Evolutionary conservation across 2,888 invertebrate genomes (phyloP), one percentile per base, ranked within the genome.

Genomic region (Hirtodrosophila histrioides): DNA sequence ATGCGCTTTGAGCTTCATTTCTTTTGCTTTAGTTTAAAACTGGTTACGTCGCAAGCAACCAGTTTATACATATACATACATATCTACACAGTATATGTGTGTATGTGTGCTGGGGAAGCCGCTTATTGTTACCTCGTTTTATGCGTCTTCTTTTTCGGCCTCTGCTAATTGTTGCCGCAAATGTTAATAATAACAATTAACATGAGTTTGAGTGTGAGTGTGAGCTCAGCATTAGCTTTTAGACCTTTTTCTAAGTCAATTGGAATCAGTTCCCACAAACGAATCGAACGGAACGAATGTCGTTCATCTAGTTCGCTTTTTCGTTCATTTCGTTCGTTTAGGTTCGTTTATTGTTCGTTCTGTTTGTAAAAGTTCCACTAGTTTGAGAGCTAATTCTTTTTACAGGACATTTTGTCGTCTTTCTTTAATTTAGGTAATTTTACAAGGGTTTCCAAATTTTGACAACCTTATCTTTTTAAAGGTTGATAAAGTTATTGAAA

Each of bases 111-210:
- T 68, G 72, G 72, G 72, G 73, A 73, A 73, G 73, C 72, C 72
- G 72, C 73, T 73, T 65, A 56, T 51, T 73, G 63, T 60, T 62
- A 40, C 45, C 71, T 62, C 54, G n/a, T 48, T 43, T n/a, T 29
- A 29, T 8, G 11, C 69, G 40, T 36, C 40, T 48, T 17, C 51
- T 33, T 43, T 49, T 54, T 48, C 51, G 41, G 55, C 45, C 39
- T 48, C 40, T 69, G 72, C 72, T 75, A 80, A 75, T 79, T 83
- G 83, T 58, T 64, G 83, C 66, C 68, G 75, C 71, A 76, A 80
- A 79, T 79, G 77, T 79, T 75, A 62, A 78, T 70, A 74, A 56
- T 76, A 76, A 79, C 83, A 74, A 80, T 79, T 79, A 82, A 61
- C 79, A 73, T 53, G 27, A 23, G 7, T 29, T 10, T 48, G 36